phyloP scores from a whole-genome alignment of 2,113 vertebrate species.

The Sinocyclocheilus anshuiensis region DNA sequence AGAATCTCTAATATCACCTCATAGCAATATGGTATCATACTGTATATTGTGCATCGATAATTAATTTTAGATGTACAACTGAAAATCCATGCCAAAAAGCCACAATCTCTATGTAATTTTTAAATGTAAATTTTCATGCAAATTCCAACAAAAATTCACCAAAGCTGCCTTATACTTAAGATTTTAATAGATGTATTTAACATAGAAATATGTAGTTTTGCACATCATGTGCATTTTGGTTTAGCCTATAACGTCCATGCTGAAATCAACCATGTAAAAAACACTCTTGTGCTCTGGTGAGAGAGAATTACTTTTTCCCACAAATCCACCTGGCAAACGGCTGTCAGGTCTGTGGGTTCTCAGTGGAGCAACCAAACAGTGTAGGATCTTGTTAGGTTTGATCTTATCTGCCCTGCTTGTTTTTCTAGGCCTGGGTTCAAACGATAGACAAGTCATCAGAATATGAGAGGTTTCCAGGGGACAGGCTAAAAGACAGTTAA shows the following conservation, averaged over 20 bases:
- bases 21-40: too few relatives aligned
- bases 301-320: background rate
- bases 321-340: slow-evolving; percentile 60
- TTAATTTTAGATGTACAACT: too few relatives aligned
- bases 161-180: too few relatives aligned
- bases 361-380: slow-evolving; percentile 50
- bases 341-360: slow-evolving; percentile 60
- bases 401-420: slow-evolving; percentile 57
- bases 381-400: slow-evolving; percentile 60
- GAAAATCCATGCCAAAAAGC: too few relatives aligned
- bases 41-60: too few relatives aligned
- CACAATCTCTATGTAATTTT: too few relatives aligned
- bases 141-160: too few relatives aligned
- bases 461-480: slow-evolving; percentile 55
- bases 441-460: slow-evolving; percentile 49
- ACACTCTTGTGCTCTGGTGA: background rate
- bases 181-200: too few relatives aligned
- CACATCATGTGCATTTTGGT: background rate
- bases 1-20: too few relatives aligned
- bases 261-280: background rate
- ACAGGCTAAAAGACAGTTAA: slow-evolving; percentile 66
- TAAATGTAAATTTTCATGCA: too few relatives aligned
- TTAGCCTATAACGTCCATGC: background rate
- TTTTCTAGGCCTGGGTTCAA: slow-evolving; percentile 52
- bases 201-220: too few relatives aligned